Evolutionary conservation across 2,888 invertebrate genomes (phyloP).

Genomic region (Colostygia pectinataria): DNA sequence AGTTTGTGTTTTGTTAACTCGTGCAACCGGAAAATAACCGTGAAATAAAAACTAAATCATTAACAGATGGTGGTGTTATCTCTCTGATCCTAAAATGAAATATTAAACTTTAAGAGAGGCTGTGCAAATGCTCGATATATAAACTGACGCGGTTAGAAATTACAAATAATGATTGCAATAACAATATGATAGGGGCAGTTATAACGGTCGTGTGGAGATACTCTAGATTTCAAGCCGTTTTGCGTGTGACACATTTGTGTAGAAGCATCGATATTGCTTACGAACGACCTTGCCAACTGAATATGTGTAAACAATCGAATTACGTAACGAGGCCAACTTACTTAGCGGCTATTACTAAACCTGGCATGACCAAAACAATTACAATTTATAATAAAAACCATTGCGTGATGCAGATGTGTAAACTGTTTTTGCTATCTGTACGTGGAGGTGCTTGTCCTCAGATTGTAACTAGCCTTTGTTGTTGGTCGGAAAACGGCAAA

Average conservation of each 20-base stretch:
- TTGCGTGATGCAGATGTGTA: constrained; percentile 44
- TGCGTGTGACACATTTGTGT: neutral
- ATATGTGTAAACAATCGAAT: constrained; percentile 61
- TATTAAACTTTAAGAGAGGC: no score
- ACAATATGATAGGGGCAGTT: no score
- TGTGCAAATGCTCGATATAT: no score
- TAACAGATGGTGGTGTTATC: no score
- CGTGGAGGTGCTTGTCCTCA: constrained; percentile 25
- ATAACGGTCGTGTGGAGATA: no score
- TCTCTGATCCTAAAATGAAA: no score
- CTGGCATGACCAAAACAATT: constrained; percentile 60
- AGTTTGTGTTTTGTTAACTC: no score
- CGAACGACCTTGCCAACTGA: constrained; percentile 53
- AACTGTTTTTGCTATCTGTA: constrained; percentile 30
- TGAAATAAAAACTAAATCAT: no score
- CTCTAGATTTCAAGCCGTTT: neutral
- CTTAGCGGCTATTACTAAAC: constrained; percentile 48
- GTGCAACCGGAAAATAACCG: no score
- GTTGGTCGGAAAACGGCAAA: neutral
- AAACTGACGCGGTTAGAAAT: no score
- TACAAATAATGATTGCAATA: no score
- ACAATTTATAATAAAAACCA: constrained; percentile 46
- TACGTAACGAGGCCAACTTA: constrained; percentile 63
- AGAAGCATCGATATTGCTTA: constrained; percentile 12
- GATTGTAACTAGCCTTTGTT: constrained; percentile 14